Base-by-base conservation (phyloP, 2,113 vertebrate species). In the Sebastes fasciatus region DNA sequence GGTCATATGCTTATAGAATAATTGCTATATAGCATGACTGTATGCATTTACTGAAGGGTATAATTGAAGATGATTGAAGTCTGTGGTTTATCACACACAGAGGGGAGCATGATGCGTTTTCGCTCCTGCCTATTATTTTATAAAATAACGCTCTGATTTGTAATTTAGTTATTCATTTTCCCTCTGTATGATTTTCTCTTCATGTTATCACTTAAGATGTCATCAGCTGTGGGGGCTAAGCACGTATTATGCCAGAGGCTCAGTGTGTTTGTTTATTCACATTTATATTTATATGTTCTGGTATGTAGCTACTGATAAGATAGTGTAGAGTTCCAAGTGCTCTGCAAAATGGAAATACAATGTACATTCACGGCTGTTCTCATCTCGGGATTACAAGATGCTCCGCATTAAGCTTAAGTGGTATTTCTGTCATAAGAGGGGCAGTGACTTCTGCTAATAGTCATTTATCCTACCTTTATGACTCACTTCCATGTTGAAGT, bases 11-110 rank as follows among this genome's bases (percentile, higher is more conserved):
- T 74, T 51, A 62, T 49, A 3, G 51, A 66, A 58, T 40, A 45
- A 52, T 58, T 49, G 66, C 58, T 43, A 21, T 54, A 42, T 52
- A 67, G 51, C 7, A 8, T 63, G 21, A 45, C 14, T 26, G 6
- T 54, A 40, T 46, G 74, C 43, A 26, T 73, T 68, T 55, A 61
- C 13, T 34, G 63, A 79, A 0, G 13, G 14, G 8, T 19, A 0
- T 63, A 67, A 70, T 13, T 71, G 14, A 63, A 64, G 23, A 69
- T 77, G 49, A 83, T 68, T 70, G 66, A 83, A 40, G 67, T 23
- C 45, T 79, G 12, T 80, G 49, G 19, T 58, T 66, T 45, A 57
- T 76, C 48, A 23, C 8, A 62, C 46, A 69, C 26, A 62, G 34
- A 62, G 34, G 2, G 55, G 34, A 52, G 17, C 14, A 43, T 17